Conservation (phyloP, 2,888 invertebrate genomes). For the Microctonus aethiopoides region DNA sequence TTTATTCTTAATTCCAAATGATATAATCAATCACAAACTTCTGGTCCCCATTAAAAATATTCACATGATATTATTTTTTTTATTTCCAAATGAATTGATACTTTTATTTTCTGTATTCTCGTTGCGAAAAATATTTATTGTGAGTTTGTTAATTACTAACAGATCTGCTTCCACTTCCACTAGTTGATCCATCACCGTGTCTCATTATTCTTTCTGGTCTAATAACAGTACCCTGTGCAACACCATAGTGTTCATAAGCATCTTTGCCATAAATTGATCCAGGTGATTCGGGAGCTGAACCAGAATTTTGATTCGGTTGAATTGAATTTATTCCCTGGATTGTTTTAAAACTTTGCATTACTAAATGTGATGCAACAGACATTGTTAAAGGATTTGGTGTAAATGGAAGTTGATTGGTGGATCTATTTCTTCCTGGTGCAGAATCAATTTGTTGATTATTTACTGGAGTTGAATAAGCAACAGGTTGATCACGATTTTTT, state of each 20-base stretch:
- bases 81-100: background rate
- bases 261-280: slow-evolving; percentile 53
- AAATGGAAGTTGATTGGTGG: slow-evolving; percentile 4
- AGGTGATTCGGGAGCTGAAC: slow-evolving; percentile 10
- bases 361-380: slow-evolving; percentile 56
- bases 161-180: slow-evolving; percentile 58
- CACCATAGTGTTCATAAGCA: slow-evolving; percentile 58
- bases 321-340: slow-evolving; percentile 52
- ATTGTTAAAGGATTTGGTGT: slow-evolving; percentile 48
- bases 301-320: slow-evolving; percentile 35
- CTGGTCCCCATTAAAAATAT: slow-evolving; percentile 25
- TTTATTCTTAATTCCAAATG: background rate
- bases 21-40: slow-evolving; percentile 8
- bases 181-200: slow-evolving; percentile 47
- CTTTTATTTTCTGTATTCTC: background rate
- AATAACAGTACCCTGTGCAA: slow-evolving; percentile 49
- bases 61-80: background rate
- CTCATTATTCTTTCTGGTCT: slow-evolving; percentile 41
- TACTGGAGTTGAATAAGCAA: slow-evolving; percentile 25
- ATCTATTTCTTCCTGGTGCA: background rate
- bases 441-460: slow-evolving; percentile 32
- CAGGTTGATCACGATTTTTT: slow-evolving; percentile 48
- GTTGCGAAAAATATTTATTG: background rate
- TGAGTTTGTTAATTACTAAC: slow-evolving; percentile 52
- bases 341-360: slow-evolving; percentile 59